Evolutionary conservation across 2,797 vertebrate genomes (phyloP), one percentile per base, ranked within the genome.

Genomic region (Denticeps clupeoides): DNA sequence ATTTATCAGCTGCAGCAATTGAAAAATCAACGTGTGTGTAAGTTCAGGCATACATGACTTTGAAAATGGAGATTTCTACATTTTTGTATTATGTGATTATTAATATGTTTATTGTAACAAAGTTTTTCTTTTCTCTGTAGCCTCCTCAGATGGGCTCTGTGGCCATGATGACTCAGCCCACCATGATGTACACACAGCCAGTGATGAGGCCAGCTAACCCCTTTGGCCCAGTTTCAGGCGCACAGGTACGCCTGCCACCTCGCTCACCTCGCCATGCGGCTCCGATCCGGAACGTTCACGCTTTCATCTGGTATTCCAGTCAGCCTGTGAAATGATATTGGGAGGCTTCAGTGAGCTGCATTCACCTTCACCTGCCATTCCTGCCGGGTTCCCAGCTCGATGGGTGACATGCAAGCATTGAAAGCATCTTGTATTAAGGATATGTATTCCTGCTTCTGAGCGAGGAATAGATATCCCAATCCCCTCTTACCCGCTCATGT

Each of bases 131-230:
- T 4, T 58, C 1, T 4, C 3, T 41, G 52, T 51, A 94, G 90
- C 84, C 89, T 1, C 83, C 88, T 8, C 83, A 90, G 64, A 84
- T 93, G 85, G 85, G 86, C 71, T 84, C 81, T 46, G 79, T 95
- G 74, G 74, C 85, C 29, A 86, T 94, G 77, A 91, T 94, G 85
- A 89, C 86, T 8, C 93, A 93, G 60, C 92, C 90, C 69, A 86
- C 88, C 23, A 84, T 96, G 85, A 92, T 95, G 85, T 97, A 96
- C 70, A 85, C 75, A 33, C 93, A 97, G 62, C 90, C 92, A 47
- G 86, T 87, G 61, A 90, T 97, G 86, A 89, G 89, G 82, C 87
- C 89, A 45, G 81, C 91, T 64, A 97, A 97, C 64, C 90, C 93
- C 24, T 96, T 93, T 35, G 88, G 90, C 51, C 68, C 86, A 63